Base-by-base conservation (phyloP, 2,797 vertebrate genomes). In the Clarias platycephalus region DNA sequence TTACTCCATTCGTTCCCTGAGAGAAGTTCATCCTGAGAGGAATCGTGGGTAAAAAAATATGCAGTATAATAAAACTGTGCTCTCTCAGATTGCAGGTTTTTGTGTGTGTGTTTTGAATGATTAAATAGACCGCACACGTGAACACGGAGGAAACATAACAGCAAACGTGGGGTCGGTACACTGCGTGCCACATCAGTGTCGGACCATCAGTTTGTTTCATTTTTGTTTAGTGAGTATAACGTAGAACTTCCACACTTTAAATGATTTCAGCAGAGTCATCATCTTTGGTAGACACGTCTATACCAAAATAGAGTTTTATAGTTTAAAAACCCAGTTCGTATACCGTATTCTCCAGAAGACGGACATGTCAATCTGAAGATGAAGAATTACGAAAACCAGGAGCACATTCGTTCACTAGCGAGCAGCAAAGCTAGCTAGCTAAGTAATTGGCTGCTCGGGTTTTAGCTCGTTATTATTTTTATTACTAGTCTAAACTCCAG, bases 1-100 rank as follows among this genome's bases (percentile, higher is more conserved):
- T 95, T 86, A 95, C 94, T 96, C 95, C 95, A 95, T 97, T 95
- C 95, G 95, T 97, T 99, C 97, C 97, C 97, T 98, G 98, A 98
- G 98, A 96, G 96, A 96, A 97, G 95, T 96, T 97, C 95, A 95
- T 98, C 98, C 97, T 98, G 97, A 98, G 97, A 94, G 94, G 95
- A 95, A 95, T 95, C 96, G 95, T 95, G 96, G 91, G 92, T 94
- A 93, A 81, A 94, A 94, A 94, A 94, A 94, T 92, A 94, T 89
- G 91, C 91, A 86, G 91, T 94, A 94, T 86, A 92, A 94, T 94
- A 93, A 94, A 92, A 95, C 94, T 96, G 96, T 96, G 96, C 96
- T 97, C 91, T 87, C 86, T 83, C 85, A 53, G 49, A 53, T 53
- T 53, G 49, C 49, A 53, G 49, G 49, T 53, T 53, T 49, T 49